Base-by-base conservation (phyloP, 2,797 vertebrate species). In the Neomorphus geoffroyi region DNA sequence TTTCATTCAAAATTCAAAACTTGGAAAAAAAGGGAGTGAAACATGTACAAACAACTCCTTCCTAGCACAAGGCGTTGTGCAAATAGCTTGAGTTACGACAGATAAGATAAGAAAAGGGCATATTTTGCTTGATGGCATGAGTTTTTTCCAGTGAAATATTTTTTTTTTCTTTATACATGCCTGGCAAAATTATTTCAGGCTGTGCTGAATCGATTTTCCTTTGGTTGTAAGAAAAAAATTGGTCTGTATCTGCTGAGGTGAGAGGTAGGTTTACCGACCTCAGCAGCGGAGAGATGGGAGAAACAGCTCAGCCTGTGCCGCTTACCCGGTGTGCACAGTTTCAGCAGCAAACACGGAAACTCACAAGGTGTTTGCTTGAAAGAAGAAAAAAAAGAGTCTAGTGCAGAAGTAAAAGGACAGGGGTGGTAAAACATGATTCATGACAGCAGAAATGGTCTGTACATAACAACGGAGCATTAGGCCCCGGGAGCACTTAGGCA, bases 401-500 rank as follows among this genome's bases (percentile, higher is more conserved):
- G 60, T 72, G 88, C 16, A 90, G 75, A 82, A 96, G 53, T 70
- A 91, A 94, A 95, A 88, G 83, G 71, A 69, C 67, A 70, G 41
- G 88, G 87, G 56, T 74, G 90, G 94, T 92, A 95, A 94, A 96
- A 94, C 69, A 90, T 89, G 94, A 97, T 96, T 97, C 91, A 95
- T 71, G 89, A 90, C 84, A 93, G 94, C 94, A 95, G 96, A 98
- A 97, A 95, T 87, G 86, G 93, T 97, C 91, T 86, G 96, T 98
- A 98, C 97, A 98, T 98, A 98, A 98, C 98, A 98, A 98, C 93
- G 39, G 96, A 62, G 93, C 96, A 97, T 95, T 86, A 97, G 97
- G 97, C 96, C 97, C 95, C 85, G 35, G 95, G 91, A 95, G 94
- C 96, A 95, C 98, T 98, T 97, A 97, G 95, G 97, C 97, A 97